Evolutionary conservation across 35 echinoderm and acorn worm species (phyloP), one percentile per base, ranked within the genome.

Genomic region (Heliocidaris erythrogramma): DNA sequence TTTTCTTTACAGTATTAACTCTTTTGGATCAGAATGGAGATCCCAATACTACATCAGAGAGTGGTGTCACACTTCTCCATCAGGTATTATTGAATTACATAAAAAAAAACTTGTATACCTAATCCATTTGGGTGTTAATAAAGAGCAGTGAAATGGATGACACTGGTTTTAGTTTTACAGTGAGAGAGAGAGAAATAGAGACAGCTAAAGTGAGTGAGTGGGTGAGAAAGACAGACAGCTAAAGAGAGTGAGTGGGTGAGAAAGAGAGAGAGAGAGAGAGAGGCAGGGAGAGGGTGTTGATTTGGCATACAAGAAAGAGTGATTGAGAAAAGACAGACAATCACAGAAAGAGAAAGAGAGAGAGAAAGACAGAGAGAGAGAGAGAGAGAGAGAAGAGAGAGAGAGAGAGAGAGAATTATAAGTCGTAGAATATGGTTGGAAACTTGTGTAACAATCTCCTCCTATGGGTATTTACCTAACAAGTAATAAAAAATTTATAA

Each of bases 11-110:
- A 99, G 98, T 99, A 2, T 49, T 99, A 47, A 95, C 93, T 30
- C 88, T 99, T 5, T 93, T 99, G 91, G 96, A 96, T 52, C 93
- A 97, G 14, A 96, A 97, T 92, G 98, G 95, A 31, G 98, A 99
- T 85, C 95, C 96, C 9, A 99, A 99, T 85, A 99, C 98, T 48
- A 65, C 94, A 35, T 96, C 98, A 27, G 94, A 93, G 24, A 97
- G 91, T 47, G 96, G 98, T n/a, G 93, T 97, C 29, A 94, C 98
- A 13, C 32, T 99, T 10, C 95, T 99, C 11, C 98, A 99, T 93
- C 98, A 99, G 98, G 98, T 99, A 95, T 94, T n/a, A 78, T 18
- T 78, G 3, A 24, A 78, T 18, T 0, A 18, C 17, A 69, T 42
- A 18, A 78, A 78, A 69, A 24, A 27, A 78, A 27, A 78, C 27